phyloP scores from a whole-genome alignment of 2,888 invertebrate genomes.

The Sericinus montela region DNA sequence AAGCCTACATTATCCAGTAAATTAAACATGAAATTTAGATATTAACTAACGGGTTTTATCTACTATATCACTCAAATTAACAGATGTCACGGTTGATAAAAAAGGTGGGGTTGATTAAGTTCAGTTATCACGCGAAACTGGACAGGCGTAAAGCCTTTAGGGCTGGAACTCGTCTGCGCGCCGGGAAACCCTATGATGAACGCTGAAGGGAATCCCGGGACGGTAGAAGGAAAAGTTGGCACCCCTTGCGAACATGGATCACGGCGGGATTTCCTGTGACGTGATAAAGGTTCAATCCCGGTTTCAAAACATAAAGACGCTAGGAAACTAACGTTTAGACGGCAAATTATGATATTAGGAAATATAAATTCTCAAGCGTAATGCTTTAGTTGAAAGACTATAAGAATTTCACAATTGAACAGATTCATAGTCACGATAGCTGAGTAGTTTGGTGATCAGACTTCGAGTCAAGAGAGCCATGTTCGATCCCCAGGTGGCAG shows the following conservation, averaged over 20 bases:
- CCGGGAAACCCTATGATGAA: constrained; percentile 69
- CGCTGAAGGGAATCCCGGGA: constrained; percentile 56
- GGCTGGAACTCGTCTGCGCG: constrained; percentile 32
- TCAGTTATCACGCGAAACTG: constrained; percentile 26
- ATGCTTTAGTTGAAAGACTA: no score
- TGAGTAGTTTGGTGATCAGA: no score
- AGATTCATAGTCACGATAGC: no score
- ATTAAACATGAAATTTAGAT: constrained; percentile 20
- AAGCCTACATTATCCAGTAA: not conserved
- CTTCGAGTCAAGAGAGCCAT: no score
- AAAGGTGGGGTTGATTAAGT: not conserved
- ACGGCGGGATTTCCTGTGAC: constrained; percentile 56
- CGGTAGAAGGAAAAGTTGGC: constrained; percentile 36
- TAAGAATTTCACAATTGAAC: no score
- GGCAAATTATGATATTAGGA: no score
- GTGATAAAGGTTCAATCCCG: constrained; percentile 27
- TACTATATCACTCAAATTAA: constrained; percentile 10
- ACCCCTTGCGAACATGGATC: constrained; percentile 51
- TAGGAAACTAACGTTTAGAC: no score
- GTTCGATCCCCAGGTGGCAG: no score
- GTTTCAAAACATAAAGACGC: not conserved
- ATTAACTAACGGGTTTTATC: constrained; percentile 16
- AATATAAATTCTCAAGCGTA: no score
- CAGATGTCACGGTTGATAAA: constrained; percentile 17
- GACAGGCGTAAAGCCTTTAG: constrained; percentile 40